A percentile compares a stretch with the other conserved stretches of the same genome.
phyloP scores from a whole-genome alignment of 2,113 vertebrate species.

The Ivindomyrus marchei region DNA sequence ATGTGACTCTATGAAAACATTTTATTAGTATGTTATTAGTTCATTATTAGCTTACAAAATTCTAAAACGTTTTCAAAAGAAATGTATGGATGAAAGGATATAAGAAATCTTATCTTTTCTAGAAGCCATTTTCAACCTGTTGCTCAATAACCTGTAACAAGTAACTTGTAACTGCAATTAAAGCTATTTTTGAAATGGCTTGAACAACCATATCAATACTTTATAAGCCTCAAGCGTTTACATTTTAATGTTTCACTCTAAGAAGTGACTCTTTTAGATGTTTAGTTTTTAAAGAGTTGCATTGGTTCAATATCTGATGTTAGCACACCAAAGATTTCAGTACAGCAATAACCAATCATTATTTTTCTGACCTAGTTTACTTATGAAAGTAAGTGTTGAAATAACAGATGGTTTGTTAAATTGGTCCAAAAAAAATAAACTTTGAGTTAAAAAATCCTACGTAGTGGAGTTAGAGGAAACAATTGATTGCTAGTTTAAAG shows the following conservation, averaged over 20 bases:
- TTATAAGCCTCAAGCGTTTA: not conserved
- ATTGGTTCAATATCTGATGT: not conserved
- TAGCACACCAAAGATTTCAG: not conserved
- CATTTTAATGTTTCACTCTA: not conserved
- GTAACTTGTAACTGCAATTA: not conserved
- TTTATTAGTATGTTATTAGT: no score
- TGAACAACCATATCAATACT: not conserved
- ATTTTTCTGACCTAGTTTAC: not conserved
- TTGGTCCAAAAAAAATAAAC: not conserved
- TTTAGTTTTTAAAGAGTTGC: not conserved
- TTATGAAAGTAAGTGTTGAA: not conserved
- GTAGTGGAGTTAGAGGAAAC: not conserved
- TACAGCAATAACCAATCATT: not conserved
- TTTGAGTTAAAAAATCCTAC: not conserved
- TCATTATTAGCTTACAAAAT: no score
- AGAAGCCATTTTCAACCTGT: not conserved
- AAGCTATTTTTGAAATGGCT: not conserved
- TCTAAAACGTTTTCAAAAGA: not conserved
- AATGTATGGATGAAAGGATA: not conserved
- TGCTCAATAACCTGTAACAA: not conserved
- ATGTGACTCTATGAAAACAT: no score
- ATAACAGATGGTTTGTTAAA: not conserved
- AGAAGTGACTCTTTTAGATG: not conserved
- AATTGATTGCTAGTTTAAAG: not conserved
- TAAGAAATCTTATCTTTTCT: not conserved